Evolutionary conservation across 2,113 vertebrate species (phyloP), one percentile per base, ranked within the genome.

Genomic region (Apodemus sylvaticus): DNA sequence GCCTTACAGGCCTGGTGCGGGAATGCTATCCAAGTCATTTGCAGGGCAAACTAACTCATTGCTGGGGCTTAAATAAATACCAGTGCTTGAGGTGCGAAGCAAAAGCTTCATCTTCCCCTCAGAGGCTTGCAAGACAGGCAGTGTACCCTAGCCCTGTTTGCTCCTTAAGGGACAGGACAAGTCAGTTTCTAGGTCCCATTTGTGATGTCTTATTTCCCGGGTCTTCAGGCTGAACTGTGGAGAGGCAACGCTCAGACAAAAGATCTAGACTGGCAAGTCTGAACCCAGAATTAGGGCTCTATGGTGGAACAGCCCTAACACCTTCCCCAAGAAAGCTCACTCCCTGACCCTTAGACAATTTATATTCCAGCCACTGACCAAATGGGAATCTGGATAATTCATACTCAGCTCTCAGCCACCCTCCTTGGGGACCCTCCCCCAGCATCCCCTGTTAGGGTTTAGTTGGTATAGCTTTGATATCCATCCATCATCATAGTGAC

Each of bases 21-120:
- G 31, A 20, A 51, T 0, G 5, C 39, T 0, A 11, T 16, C 14
- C 4, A 0, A 12, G 60, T 34, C 7, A 19, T 3, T 71, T 11
- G 8, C 1, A 4, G 34, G 17, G 9, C 14, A 36, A 45, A 36
- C 11, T 14, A 42, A 4, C 17, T 83, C 71, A 51, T 22, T 29
- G n/a, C 78, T 93, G 19, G 39, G 70, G 13, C 36, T 66, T 39
- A 34, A 31, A 29, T 3, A 8, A 8, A n/a, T 2, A 34, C 76
- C 12, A 1, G 39, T 14, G 51, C 36, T 34, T 26, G 16, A 9
- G 3, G 20, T 68, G 66, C 16, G 36, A 26, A 19, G 34, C 83
- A 22, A 39, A 31, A 11, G 29, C 42, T n/a, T 6, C 45, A 14
- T 14, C 68, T 19, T 24, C 5, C 5, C 0, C 20, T 0, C 66